Base-by-base conservation (phyloP, 2,888 invertebrate species). In the Scrobipalpa costella region DNA sequence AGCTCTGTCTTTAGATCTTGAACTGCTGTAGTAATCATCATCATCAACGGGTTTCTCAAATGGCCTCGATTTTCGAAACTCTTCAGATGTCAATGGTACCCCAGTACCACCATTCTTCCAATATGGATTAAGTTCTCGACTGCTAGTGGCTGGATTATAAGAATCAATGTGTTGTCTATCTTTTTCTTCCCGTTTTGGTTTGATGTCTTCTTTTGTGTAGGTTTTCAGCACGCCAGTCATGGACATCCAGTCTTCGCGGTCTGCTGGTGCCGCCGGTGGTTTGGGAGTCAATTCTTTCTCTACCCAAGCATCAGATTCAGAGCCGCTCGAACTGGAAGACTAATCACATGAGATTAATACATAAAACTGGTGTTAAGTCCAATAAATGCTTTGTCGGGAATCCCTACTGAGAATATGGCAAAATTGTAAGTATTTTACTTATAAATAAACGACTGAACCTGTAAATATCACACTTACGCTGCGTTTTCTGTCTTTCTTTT, bases 31-130 rank as follows among this genome's bases (percentile, higher is more conserved):
- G 69, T 84, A 76, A 68, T 84, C 80, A 65, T 75, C 75, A 64
- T 83, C 81, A 73, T 81, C 77, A 17, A 69, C 69, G 40, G 93
- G 93, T 78, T 83, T 89, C 2, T 87, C 68, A 72, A 88, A 90
- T 55, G 77, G 75, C 64, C 74, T 81, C 21, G 86, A 77, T 73
- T 84, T 86, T 72, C 83, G 76, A 71, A 84, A 81, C 75, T 80
- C 79, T 68, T 87, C 81, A 57, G 82, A 66, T 62, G 84, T 80
- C 73, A 84, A 81, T 0, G 98, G 98, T 65, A 98, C 79, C 1
- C 98, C 98, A 62, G 93, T 93, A 0, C 98, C 98, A 55, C 97
- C 97, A 83, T 95, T 92, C 90, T 95, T 97, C 98, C 98, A 98
- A 78, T 97, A 96, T 0, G 97, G 98, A 92, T 98, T 98, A 62